Evolutionary conservation across 2,797 vertebrate species (phyloP).

Genomic region (Chrysocyon brachyurus): DNA sequence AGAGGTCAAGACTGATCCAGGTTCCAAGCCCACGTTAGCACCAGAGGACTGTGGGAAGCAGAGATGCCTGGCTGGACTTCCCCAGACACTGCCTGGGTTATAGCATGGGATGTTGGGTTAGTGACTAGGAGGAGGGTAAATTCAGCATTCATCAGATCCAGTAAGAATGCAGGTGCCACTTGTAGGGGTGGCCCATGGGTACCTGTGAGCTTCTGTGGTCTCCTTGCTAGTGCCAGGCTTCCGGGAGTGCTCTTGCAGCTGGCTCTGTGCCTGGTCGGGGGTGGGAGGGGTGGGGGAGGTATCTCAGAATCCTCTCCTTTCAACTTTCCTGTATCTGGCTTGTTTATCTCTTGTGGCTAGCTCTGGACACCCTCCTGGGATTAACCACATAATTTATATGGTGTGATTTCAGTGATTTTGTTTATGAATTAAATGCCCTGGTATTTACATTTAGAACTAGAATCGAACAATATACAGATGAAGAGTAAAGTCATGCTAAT

Average conservation of each 20-base stretch:
- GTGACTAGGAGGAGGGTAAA: background rate
- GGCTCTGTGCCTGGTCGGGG: background rate
- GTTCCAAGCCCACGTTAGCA: background rate
- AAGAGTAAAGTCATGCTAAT: background rate
- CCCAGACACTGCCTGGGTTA: background rate
- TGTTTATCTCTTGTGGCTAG: background rate
- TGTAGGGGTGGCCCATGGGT: background rate
- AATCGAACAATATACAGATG: background rate
- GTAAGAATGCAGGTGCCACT: no score
- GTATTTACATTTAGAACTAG: background rate
- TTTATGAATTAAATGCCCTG: background rate
- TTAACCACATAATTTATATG: background rate
- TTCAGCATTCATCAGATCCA: background rate
- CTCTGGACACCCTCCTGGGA: background rate
- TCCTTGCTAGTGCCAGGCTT: background rate
- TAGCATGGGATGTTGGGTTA: background rate
- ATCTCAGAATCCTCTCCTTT: background rate
- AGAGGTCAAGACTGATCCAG: background rate
- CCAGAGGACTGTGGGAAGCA: background rate
- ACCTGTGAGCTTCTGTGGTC: background rate
- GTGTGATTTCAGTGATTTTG: constrained; percentile 16
- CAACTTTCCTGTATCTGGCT: background rate
- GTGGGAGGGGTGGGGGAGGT: rapidly evolving
- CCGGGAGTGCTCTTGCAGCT: no score
- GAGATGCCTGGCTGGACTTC: background rate